A percentile compares a stretch with the other conserved stretches of the same genome.
These are phyloP conservation scores for Callionymus lyra DNA, from an alignment of 2,113 vertebrate species.

Conservation along the genomic window DNA sequence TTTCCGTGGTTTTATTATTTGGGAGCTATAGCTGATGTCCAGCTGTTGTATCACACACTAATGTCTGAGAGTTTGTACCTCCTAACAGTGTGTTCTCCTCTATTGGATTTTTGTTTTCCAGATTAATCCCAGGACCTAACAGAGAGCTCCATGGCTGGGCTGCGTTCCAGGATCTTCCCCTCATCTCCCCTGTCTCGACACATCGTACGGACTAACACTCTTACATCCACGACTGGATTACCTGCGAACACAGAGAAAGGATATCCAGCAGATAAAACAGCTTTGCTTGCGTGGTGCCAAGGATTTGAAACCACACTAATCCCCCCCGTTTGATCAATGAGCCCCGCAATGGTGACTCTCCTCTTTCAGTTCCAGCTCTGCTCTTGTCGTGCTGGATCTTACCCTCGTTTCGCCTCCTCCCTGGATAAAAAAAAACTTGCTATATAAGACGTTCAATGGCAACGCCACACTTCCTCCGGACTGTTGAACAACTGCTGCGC, in stretches of 20 bases:
- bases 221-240: slow-evolving; percentile 82
- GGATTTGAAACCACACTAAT: slow-evolving; percentile 64
- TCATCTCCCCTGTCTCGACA: slow-evolving; percentile 48
- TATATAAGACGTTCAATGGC: no score
- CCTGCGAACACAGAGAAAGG: slow-evolving; percentile 66
- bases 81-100: slow-evolving; percentile 14
- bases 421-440: slow-evolving; percentile 19
- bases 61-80: no score
- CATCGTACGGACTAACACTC: slow-evolving; percentile 70
- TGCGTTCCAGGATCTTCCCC: slow-evolving; percentile 55
- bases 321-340: slow-evolving; percentile 64
- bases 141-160: slow-evolving; percentile 52
- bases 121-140: slow-evolving; percentile 98
- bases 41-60: no score
- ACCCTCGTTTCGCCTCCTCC: slow-evolving; percentile 6
- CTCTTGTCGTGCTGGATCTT: slow-evolving; percentile 16
- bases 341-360: slow-evolving; percentile 50
- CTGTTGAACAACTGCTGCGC: no score
- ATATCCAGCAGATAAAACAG: slow-evolving; percentile 59
- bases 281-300: slow-evolving; percentile 58
- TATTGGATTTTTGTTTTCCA: slow-evolving; percentile 65
- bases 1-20: no score
- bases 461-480: no score
- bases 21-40: no score
- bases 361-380: slow-evolving; percentile 35